Conservation (phyloP, 1,140 invertebrate genomes). For the Diachasma alloeum region DNA sequence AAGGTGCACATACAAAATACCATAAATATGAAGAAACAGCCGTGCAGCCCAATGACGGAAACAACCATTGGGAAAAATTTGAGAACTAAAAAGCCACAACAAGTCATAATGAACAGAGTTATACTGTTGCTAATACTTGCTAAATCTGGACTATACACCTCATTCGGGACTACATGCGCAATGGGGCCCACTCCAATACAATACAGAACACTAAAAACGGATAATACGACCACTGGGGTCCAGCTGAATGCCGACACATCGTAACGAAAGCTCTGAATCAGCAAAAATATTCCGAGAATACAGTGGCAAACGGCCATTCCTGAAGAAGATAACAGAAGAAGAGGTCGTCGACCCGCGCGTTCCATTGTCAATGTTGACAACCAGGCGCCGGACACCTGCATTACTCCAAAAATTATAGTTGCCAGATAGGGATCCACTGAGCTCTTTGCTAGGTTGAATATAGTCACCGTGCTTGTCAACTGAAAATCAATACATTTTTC, state of each 20-base stretch:
- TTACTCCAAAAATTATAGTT: slow-evolving; percentile 64
- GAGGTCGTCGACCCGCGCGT: slow-evolving; percentile 66
- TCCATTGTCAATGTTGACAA: slow-evolving; percentile 68
- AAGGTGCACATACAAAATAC: slow-evolving; percentile 39
- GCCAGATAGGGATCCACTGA: slow-evolving; percentile 59
- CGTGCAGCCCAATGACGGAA: slow-evolving; percentile 43
- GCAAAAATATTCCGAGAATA: slow-evolving; percentile 59
- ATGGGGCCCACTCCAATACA: slow-evolving; percentile 63
- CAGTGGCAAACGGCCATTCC: slow-evolving; percentile 61
- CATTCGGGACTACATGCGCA: slow-evolving; percentile 71
- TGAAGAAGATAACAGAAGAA: slow-evolving; percentile 66
- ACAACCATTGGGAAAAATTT: slow-evolving; percentile 58
- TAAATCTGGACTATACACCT: slow-evolving; percentile 68
- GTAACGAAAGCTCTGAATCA: slow-evolving; percentile 44
- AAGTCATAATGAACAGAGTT: slow-evolving; percentile 63
- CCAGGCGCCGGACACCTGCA: slow-evolving; percentile 62
- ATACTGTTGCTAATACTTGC: slow-evolving; percentile 63
- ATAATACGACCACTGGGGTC: slow-evolving; percentile 66
- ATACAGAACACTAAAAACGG: slow-evolving; percentile 68
- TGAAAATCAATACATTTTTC: slow-evolving; percentile 30
- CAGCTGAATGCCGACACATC: slow-evolving; percentile 55
- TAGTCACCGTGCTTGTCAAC: slow-evolving; percentile 66
- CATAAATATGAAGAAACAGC: slow-evolving; percentile 53
- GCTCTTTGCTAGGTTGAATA: slow-evolving; percentile 66
- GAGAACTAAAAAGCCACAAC: slow-evolving; percentile 66